These are phyloP conservation scores for Parnassius mnemosyne DNA, from an alignment of 2,888 invertebrate species.

Conservation along the genomic window DNA sequence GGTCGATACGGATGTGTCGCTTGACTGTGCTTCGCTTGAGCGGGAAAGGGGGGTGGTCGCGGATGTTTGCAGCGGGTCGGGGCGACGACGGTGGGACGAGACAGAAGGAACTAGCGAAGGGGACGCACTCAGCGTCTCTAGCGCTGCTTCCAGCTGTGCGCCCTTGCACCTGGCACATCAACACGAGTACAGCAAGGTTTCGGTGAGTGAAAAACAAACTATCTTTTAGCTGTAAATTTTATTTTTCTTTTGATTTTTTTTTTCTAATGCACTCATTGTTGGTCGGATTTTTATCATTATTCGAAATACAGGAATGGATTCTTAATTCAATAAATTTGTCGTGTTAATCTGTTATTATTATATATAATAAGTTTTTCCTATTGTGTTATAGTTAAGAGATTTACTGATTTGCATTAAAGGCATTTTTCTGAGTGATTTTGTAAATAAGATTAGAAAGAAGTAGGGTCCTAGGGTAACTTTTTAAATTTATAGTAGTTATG, in stretches of 20 bases:
- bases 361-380: too few species aligned
- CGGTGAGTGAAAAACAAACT: constrained; percentile 53
- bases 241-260: not conserved
- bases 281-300: constrained; percentile 2
- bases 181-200: constrained; percentile 72
- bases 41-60: constrained; percentile 63
- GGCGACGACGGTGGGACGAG: constrained; percentile 74
- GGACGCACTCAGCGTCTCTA: constrained; percentile 72
- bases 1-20: constrained; percentile 57
- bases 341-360: too few species aligned
- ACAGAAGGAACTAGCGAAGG: constrained; percentile 69
- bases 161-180: constrained; percentile 68
- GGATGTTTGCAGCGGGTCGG: constrained; percentile 79
- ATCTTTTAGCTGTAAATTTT: constrained; percentile 1
- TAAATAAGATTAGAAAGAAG: too few species aligned
- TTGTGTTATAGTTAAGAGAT: too few species aligned
- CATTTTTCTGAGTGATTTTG: too few species aligned
- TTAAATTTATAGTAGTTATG: too few species aligned
- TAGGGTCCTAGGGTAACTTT: too few species aligned
- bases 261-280: constrained; percentile 14
- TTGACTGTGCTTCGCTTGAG: constrained; percentile 76
- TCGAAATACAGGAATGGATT: too few species aligned
- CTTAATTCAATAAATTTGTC: too few species aligned
- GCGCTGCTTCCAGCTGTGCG: constrained; percentile 73
- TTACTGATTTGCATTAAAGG: too few species aligned